Base-by-base conservation (phyloP, 2,113 vertebrate species). In the Pithys albifrons region DNA sequence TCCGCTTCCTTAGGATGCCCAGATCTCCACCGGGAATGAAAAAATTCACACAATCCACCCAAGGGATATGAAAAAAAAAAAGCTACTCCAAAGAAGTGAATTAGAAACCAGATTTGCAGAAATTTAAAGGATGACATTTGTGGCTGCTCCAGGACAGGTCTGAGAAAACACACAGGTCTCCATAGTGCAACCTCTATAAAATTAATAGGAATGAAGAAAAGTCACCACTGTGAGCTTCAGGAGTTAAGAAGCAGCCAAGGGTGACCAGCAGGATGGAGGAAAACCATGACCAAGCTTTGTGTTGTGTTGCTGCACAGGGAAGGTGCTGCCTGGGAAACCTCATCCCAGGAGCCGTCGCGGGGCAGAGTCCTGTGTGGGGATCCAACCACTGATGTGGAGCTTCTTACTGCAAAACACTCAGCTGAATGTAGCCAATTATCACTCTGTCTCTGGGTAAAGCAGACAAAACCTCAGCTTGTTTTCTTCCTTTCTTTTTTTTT, bases 371-470 rank as follows among this genome's bases (percentile, higher is more conserved):
- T 2, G 16, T 75, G 11, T 61, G 78, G 85, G 77, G 37, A 88
- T 37, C 78, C 88, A 73, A 3, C 46, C 82, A 6, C 46, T 27
- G 45, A 31, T 7, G 78, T 31, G 90, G 69, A 79, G 49, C 77
- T 85, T 73, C 90, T 91, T 12, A 25, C 27, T 79, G 82, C 0
- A 0, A 79, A 94, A 76, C 0, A 59, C 1, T 28, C 77, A 73
- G 89, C 71, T 54, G 85, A 89, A 31, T 3, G 19, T n/a, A 70
- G 62, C 94, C 94, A 92, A 57, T 94, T 91, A 85, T 83, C 91
- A 54, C 85, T 51, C 94, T 94, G 82, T 93, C 92, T 95, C 94
- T 15, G 94, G 94, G 96, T 88, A 79, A 95, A 91, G 75, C 48
- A 90, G 75, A n/a, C 67, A 95, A 94, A 96, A 96, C 95, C 65